Evolutionary conservation across 1,140 invertebrate species (phyloP).

Genomic region (Globodera rostochiensis): DNA sequence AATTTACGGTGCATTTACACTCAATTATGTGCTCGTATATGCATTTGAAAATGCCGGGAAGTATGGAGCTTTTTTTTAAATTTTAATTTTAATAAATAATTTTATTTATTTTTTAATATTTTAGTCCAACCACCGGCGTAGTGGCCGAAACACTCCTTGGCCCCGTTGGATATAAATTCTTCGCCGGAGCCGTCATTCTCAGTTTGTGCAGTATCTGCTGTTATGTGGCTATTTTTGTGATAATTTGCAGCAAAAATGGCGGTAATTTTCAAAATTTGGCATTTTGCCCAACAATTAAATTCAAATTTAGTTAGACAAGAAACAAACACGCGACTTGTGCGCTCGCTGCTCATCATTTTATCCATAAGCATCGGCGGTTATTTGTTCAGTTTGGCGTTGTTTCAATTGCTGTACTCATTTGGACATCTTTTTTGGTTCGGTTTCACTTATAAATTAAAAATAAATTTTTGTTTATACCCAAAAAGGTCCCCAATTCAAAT

Average conservation of each 20-base stretch:
- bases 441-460: background rate
- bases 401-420: background rate
- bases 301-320: slow-evolving; percentile 9
- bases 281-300: background rate
- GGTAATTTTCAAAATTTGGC: background rate
- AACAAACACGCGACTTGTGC: slow-evolving; percentile 21
- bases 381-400: background rate
- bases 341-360: slow-evolving; percentile 22
- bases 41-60: slow-evolving; percentile 18
- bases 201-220: background rate
- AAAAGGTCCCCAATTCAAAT: background rate
- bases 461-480: background rate
- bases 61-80: background rate
- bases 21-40: slow-evolving; percentile 5
- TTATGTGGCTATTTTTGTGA: slow-evolving; percentile 9
- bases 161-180: background rate
- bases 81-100: background rate
- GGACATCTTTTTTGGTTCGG: too few species aligned
- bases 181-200: background rate
- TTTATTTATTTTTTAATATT: background rate
- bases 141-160: background rate
- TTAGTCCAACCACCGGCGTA: slow-evolving; percentile 10
- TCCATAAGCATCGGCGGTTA: slow-evolving; percentile 14
- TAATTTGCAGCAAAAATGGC: slow-evolving; percentile 9
- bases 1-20: slow-evolving; percentile 6